A percentile compares a stretch with the other conserved stretches of the same genome.
phyloP scores from a whole-genome alignment of 2,888 invertebrate genomes.

The Morpho achilles region DNA sequence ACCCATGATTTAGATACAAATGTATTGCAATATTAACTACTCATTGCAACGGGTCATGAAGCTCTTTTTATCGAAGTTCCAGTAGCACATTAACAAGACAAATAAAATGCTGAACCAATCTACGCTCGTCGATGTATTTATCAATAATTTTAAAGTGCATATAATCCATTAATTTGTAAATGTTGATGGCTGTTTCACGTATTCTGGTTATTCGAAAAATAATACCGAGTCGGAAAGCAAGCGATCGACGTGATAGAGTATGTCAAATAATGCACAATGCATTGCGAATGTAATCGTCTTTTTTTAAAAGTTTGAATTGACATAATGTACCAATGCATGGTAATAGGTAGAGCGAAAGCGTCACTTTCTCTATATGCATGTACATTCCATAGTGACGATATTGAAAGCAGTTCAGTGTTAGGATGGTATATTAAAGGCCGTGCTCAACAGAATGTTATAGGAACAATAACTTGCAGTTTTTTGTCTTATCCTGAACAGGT shows the following conservation, averaged over 20 bases:
- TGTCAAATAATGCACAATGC: constrained; percentile 46
- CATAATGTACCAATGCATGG: constrained; percentile 31
- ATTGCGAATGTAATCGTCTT: constrained; percentile 57
- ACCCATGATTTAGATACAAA: neutral
- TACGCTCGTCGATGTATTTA: constrained; percentile 11
- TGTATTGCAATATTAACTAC: constrained; percentile 1
- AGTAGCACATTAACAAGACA: constrained; percentile 15
- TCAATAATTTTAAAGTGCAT: constrained; percentile 22
- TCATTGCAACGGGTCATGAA: neutral
- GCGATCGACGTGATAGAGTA: constrained; percentile 57
- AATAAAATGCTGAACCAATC: constrained; percentile 11
- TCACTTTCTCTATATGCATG: constrained; percentile 50
- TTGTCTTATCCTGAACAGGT: too few species aligned
- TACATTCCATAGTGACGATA: constrained; percentile 32
- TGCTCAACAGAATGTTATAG: constrained; percentile 50
- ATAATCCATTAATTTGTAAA: constrained; percentile 25
- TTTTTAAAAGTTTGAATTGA: constrained; percentile 27
- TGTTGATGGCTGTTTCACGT: constrained; percentile 27
- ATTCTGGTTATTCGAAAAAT: constrained; percentile 45
- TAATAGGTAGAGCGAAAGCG: constrained; percentile 50
- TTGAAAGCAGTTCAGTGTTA: constrained; percentile 44
- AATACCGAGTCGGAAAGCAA: constrained; percentile 64
- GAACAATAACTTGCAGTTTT: constrained; percentile 56
- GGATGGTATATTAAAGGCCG: constrained; percentile 42
- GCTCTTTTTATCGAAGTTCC: constrained; percentile 2